Conservation (phyloP, 1,140 invertebrate species). For the Gonioctena quinquepunctata region DNA sequence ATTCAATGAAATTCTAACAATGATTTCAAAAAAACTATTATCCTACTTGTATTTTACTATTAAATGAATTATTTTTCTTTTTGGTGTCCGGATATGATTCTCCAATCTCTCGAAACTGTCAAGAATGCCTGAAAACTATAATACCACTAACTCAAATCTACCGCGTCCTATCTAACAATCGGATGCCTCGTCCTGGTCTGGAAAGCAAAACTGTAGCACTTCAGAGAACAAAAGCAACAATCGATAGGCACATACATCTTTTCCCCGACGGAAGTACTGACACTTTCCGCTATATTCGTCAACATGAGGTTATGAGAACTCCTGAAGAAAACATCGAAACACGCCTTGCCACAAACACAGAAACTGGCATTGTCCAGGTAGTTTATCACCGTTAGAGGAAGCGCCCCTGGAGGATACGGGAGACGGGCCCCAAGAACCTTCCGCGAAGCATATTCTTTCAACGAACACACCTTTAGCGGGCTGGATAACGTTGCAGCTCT, state of each 20-base stretch:
- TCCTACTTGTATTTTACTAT: too few relatives aligned
- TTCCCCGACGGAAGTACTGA: constrained; percentile 54
- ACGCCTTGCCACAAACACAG: constrained; percentile 65
- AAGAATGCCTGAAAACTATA: too few relatives aligned
- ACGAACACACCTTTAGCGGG: constrained; percentile 34
- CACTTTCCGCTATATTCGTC: constrained; percentile 55
- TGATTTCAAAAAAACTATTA: too few relatives aligned
- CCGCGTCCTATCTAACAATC: constrained; percentile 53
- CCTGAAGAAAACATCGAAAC: constrained; percentile 58
- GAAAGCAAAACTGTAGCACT: constrained; percentile 56
- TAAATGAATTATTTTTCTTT: too few relatives aligned
- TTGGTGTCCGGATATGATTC: too few relatives aligned
- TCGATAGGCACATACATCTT: constrained; percentile 58
- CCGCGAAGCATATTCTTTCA: constrained; percentile 41
- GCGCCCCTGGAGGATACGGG: constrained; percentile 61
- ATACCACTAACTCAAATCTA: constrained; percentile 50
- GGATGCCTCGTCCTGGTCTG: constrained; percentile 36
- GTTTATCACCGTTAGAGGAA: constrained; percentile 64
- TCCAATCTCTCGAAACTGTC: too few relatives aligned
- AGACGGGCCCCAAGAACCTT: constrained; percentile 52
- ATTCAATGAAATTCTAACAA: too few relatives aligned
- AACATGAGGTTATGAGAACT: constrained; percentile 54
- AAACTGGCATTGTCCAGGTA: constrained; percentile 65
- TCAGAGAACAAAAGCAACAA: constrained; percentile 65
- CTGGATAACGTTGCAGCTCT: constrained; percentile 29